phyloP scores from a whole-genome alignment of 2,797 vertebrate species.

The Ceryle rudis region DNA sequence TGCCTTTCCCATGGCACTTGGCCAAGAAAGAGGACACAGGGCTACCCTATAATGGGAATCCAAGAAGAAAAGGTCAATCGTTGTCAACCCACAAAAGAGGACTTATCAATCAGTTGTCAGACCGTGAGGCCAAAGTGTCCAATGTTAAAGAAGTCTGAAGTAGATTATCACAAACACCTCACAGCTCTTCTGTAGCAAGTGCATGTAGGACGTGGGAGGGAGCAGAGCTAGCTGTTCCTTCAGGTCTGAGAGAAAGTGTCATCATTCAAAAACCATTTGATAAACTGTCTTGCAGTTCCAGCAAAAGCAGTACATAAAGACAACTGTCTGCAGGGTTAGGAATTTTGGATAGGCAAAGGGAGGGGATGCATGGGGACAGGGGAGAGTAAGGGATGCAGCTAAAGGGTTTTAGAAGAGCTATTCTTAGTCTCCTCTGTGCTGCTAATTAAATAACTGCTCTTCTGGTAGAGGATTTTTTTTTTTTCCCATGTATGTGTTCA shows the following conservation, averaged over 20 bases:
- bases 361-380: not conserved
- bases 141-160: constrained; percentile 27
- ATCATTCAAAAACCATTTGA: constrained; percentile 4
- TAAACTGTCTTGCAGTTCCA: constrained; percentile 15
- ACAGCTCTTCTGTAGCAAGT: not conserved
- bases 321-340: not conserved
- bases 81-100: constrained; percentile 67
- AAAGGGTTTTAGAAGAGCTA: not conserved
- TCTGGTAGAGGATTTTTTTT: not conserved
- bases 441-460: not conserved
- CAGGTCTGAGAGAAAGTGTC: not conserved
- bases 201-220: not conserved
- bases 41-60: constrained; percentile 12
- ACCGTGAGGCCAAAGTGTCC: not conserved
- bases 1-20: constrained; percentile 68
- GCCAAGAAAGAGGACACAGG: constrained; percentile 27
- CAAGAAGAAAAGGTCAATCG: constrained; percentile 61
- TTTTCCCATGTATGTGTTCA: not conserved
- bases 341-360: not conserved
- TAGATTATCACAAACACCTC: not conserved
- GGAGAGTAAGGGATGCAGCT: not conserved
- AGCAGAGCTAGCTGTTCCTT: not conserved
- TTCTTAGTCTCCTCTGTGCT: not conserved
- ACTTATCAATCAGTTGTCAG: constrained; percentile 61
- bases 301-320: constrained; percentile 8